phyloP scores from a whole-genome alignment of 2,797 vertebrate species.

The Platyrinchus mystaceus region DNA sequence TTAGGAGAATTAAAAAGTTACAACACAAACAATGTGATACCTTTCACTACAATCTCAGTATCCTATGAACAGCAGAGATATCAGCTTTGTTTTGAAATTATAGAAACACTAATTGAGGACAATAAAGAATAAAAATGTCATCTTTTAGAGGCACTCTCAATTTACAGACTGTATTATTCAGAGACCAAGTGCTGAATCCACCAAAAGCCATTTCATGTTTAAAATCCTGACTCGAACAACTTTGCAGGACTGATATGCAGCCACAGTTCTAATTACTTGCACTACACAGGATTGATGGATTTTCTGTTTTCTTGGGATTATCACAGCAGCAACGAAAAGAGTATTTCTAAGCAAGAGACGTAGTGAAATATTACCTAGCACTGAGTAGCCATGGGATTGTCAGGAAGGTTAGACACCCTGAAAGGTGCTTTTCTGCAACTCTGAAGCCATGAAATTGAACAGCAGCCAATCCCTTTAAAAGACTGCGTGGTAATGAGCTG shows the following conservation, averaged over 20 bases:
- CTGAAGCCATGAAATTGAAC: slow-evolving; percentile 2
- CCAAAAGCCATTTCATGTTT: neutral
- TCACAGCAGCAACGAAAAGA: neutral
- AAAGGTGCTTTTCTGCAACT: slow-evolving; percentile 17
- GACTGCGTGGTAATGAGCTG: neutral
- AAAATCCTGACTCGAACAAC: neutral
- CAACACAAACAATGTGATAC: neutral
- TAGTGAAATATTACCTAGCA: neutral
- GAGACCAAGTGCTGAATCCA: neutral
- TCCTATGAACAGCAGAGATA: neutral
- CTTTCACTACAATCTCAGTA: neutral
- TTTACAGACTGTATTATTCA: slow-evolving; percentile 27
- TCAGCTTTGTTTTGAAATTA: slow-evolving; percentile 39
- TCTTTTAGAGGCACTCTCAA: slow-evolving; percentile 5
- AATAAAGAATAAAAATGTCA: neutral
- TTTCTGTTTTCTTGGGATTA: neutral
- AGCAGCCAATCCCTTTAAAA: slow-evolving; percentile 2
- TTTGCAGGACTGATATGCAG: neutral
- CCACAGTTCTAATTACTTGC: neutral
- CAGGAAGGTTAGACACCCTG: neutral
- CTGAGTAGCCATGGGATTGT: neutral
- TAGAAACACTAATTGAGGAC: slow-evolving; percentile 6
- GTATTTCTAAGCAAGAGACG: neutral
- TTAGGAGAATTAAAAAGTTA: slow-evolving; percentile 28
- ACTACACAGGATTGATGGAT: neutral